These are phyloP conservation scores for Fragum fragum DNA, from an alignment of 2,888 invertebrate genomes.

Conservation along the genomic window DNA sequence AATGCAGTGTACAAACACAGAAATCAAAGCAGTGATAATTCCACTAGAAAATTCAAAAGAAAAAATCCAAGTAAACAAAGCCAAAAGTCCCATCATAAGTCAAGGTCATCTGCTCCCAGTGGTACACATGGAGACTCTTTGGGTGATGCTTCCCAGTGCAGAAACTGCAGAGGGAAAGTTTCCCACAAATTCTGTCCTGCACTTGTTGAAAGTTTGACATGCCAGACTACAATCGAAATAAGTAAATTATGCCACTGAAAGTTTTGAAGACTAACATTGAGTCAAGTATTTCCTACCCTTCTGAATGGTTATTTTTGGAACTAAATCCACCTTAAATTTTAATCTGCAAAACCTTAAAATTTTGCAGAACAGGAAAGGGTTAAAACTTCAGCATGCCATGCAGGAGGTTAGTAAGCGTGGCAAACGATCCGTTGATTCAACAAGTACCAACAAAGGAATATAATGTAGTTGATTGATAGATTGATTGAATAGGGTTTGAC, in stretches of 20 bases:
- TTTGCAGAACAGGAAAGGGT: no score
- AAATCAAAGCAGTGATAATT: not conserved
- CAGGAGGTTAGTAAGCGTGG: no score
- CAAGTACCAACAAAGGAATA: no score
- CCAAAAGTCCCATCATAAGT: not conserved
- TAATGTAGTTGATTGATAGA: no score
- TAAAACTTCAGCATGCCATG: no score
- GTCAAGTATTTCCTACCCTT: no score
- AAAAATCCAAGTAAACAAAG: not conserved
- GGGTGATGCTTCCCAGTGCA: not conserved
- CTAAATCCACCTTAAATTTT: no score
- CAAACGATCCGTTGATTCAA: no score
- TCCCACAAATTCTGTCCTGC: conserved; percentile 26
- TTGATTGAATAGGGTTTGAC: no score
- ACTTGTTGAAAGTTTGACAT: conserved; percentile 34
- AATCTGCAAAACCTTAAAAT: no score
- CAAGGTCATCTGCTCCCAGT: not conserved
- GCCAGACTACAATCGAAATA: not conserved
- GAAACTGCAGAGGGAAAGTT: conserved; percentile 38
- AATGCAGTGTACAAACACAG: not conserved
- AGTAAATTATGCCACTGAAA: not conserved
- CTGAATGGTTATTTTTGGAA: no score
- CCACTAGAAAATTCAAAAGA: no score
- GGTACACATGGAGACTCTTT: not conserved
- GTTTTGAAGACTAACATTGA: not conserved